A percentile compares a stretch with the other conserved stretches of the same genome.
phyloP scores from a whole-genome alignment of 2,888 invertebrate genomes.

The Cephus spinipes region DNA sequence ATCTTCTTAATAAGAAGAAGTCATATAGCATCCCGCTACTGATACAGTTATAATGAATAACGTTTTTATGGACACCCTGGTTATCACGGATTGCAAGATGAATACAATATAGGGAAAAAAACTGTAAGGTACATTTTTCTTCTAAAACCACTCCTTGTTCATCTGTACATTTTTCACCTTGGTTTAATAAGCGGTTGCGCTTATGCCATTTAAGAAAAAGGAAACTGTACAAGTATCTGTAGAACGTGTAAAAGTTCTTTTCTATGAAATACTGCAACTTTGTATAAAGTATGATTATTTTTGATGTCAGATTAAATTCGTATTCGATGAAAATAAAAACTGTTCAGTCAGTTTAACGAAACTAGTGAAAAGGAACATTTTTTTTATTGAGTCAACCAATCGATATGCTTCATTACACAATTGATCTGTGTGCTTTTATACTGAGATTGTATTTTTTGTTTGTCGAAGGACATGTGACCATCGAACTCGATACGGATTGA shows the following conservation, averaged over 20 bases:
- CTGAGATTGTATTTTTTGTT: not conserved
- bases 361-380: not conserved
- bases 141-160: not conserved
- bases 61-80: constrained; percentile 31
- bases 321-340: not conserved
- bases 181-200: not conserved
- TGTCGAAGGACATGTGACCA: not conserved
- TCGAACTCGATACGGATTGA: not conserved
- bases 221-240: not conserved
- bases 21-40: constrained; percentile 61
- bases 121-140: not conserved
- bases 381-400: not conserved
- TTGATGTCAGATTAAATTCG: not conserved
- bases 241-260: not conserved
- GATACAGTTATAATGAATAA: constrained; percentile 61
- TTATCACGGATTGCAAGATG: not conserved
- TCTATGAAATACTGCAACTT: not conserved
- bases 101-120: not conserved
- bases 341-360: not conserved
- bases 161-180: not conserved
- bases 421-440: not conserved
- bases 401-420: not conserved
- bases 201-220: not conserved
- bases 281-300: not conserved
- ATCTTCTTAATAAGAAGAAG: constrained; percentile 62